Base-by-base conservation (phyloP, 1,140 invertebrate genomes). In the Cecropterus lyciades region DNA sequence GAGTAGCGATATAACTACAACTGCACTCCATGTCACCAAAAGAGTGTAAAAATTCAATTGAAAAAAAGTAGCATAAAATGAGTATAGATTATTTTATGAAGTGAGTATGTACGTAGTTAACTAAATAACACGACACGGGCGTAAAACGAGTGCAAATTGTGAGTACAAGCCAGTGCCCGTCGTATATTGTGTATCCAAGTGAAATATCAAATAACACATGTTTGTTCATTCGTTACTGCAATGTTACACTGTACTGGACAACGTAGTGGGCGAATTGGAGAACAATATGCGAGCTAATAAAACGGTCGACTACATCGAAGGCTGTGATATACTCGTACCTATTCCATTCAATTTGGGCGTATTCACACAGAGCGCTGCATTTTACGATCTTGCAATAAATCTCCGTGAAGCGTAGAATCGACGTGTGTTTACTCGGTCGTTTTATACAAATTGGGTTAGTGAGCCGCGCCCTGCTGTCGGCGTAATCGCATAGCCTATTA, bases 391-490 rank as follows among this genome's bases (percentile, higher is more conserved):
- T 68, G 71, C 75, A 76, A 84, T 86, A 86, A 84, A 85, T 84
- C 79, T 78, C 59, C 40, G 73, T 71, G 73, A 65, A 75, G 80
- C 73, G 79, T 74, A 73, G 70, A 77, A 79, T 84, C 72, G 74
- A 77, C 73, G 74, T 84, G 65, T 85, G 81, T 87, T 87, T 87
- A 83, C 79, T 76, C 71, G 78, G 80, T 82, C 82, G 77, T 83
- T 87, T 80, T 80, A 72, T 69, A 75, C 79, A 81, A 88, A 88
- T 86, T 88, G 81, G 85, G 83, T 86, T 88, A 85, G 79, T 76
- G 75, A 72, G 66, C 56, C 75, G 79, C 77, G 77, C 78, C 74
- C 75, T 80, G 65, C 69, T 72, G 69, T 70, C 75, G 70, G 70
- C 79, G 74, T 83, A 80, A 85, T 80, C 73, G 73, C 75, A 75